Percentiles rank a stretch among this genome's conserved stretches.
These are phyloP conservation scores for Odontomyia ornata DNA, from an alignment of 2,888 invertebrate species.

Conservation along the genomic window DNA sequence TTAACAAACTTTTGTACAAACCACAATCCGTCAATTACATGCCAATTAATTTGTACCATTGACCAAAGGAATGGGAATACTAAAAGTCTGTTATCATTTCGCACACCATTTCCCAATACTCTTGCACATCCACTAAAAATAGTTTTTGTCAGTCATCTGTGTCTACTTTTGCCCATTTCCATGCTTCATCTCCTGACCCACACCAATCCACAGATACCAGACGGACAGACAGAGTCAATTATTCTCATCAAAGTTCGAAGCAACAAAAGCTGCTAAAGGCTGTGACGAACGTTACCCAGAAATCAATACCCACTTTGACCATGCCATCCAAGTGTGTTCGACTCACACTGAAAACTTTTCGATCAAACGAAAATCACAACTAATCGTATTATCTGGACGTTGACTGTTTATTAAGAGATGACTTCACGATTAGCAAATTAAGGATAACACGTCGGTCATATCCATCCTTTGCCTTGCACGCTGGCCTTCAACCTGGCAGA, in stretches of 20 bases:
- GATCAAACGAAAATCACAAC: constrained; percentile 35
- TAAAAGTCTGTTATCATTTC: constrained; percentile 7
- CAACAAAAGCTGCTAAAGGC: neutral
- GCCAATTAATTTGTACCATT: constrained; percentile 37
- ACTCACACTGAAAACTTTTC: neutral
- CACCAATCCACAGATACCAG: neutral
- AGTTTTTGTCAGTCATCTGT: constrained; percentile 7
- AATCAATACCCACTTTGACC: neutral
- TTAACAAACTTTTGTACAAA: constrained; percentile 44
- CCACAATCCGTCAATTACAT: constrained; percentile 46
- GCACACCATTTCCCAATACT: neutral
- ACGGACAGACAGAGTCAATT: constrained; percentile 3
- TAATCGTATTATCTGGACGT: constrained; percentile 35
- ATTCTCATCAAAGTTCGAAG: neutral
- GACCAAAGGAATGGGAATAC: neutral
- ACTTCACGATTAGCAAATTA: constrained; percentile 43
- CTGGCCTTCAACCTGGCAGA: neutral
- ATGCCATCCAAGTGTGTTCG: neutral
- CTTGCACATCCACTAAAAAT: neutral
- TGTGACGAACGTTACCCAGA: neutral
- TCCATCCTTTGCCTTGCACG: neutral
- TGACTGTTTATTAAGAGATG: constrained; percentile 43
- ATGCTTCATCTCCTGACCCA: neutral
- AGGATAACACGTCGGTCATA: neutral
- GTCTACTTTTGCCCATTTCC: neutral